A percentile compares a stretch with the other conserved stretches of the same genome.
Evolutionary conservation across 2,113 vertebrate species (phyloP).

Genomic region (Polypterus senegalus): DNA sequence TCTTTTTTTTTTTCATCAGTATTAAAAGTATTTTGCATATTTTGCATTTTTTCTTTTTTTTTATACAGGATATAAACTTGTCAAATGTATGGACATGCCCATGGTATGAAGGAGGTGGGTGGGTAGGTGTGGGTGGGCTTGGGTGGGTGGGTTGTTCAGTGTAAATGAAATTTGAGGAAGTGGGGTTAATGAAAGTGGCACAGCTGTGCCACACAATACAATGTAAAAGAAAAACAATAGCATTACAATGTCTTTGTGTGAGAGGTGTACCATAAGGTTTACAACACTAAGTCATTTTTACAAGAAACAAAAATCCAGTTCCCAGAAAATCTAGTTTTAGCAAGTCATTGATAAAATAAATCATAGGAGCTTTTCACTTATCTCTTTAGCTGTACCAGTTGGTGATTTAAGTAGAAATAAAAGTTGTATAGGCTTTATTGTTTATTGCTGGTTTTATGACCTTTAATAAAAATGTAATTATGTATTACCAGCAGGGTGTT

Average conservation of each 20-base stretch:
- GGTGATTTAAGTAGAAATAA: conserved; percentile 83
- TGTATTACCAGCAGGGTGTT: conserved; percentile 96
- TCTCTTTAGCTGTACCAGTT: conserved; percentile 90
- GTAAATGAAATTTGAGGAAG: conserved; percentile 3
- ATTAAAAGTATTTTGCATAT: conserved; percentile 66
- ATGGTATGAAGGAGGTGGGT: conserved; percentile 73
- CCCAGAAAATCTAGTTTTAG: conserved; percentile 77
- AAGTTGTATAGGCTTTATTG: conserved; percentile 94
- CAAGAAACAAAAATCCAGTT: conserved; percentile 56
- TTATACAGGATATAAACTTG: conserved; percentile 71
- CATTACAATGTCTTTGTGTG: conserved; percentile 65
- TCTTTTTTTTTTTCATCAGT: conserved; percentile 72
- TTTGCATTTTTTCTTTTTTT: conserved; percentile 51
- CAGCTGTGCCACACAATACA: conserved; percentile 55
- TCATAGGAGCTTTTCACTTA: conserved; percentile 89
- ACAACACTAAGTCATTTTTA: conserved; percentile 81
- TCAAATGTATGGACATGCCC: conserved; percentile 69
- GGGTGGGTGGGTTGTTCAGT: conserved; percentile 29
- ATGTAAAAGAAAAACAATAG: conserved; percentile 53
- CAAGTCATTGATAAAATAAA: conserved; percentile 59
- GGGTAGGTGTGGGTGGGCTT: conserved; percentile 52
- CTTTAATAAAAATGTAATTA: conserved; percentile 95
- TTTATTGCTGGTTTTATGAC: conserved; percentile 92
- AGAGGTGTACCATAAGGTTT: conserved; percentile 66
- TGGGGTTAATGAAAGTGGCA: conserved; percentile 22